These are phyloP conservation scores for Eonycteris spelaea DNA, from an alignment of 2,113 vertebrate species.

Conservation along the genomic window DNA sequence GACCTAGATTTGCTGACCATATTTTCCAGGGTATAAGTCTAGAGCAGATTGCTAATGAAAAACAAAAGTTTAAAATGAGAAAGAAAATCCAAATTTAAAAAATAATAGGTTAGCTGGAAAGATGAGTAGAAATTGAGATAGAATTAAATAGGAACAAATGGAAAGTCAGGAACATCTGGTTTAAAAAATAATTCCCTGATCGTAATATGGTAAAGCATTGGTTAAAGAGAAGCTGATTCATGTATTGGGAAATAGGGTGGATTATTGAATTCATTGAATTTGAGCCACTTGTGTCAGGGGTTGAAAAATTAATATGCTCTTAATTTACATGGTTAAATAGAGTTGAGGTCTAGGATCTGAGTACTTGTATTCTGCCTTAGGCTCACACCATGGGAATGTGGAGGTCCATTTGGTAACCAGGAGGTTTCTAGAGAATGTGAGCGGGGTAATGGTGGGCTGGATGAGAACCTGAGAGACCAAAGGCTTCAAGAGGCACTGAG, in stretches of 20 bases:
- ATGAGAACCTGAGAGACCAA: neutral
- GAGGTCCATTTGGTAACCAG: neutral
- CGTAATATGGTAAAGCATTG: neutral
- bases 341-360: neutral
- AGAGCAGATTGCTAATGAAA: neutral
- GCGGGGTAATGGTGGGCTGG: neutral
- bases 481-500: neutral
- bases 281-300: neutral
- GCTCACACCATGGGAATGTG: neutral
- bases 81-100: neutral
- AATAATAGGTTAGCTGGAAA: neutral
- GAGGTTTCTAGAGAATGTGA: neutral
- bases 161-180: neutral
- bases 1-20: neutral
- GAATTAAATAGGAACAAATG: neutral
- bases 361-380: neutral
- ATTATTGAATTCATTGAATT: neutral
- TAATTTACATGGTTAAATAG: neutral
- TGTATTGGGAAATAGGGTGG: fast-evolving
- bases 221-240: neutral
- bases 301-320: neutral
- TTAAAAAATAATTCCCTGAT: neutral
- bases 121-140: neutral
- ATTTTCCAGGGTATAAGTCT: neutral
- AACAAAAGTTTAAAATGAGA: neutral